Evolutionary conservation across 2,797 vertebrate genomes (phyloP).

Genomic region (Rallus crepitans): DNA sequence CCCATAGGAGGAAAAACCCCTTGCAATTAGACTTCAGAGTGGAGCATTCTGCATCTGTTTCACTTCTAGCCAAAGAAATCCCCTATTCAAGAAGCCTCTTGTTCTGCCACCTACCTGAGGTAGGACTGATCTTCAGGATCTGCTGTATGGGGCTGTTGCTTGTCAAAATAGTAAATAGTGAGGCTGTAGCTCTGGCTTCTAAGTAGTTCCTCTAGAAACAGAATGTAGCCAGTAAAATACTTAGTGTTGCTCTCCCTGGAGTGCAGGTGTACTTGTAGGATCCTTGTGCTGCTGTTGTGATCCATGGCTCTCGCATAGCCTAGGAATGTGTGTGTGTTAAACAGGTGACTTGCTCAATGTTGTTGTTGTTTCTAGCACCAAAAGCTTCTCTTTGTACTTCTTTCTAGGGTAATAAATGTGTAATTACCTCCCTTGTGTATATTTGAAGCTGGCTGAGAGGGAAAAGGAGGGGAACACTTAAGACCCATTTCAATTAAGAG

Average conservation of each 20-base stretch:
- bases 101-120: slow-evolving; percentile 52
- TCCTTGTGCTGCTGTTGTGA: slow-evolving; percentile 1
- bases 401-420: neutral
- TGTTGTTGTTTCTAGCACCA: neutral
- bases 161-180: slow-evolving; percentile 3
- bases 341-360: neutral
- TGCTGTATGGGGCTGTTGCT: neutral
- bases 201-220: slow-evolving; percentile 44
- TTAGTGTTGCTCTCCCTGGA: neutral
- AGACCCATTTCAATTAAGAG: neutral
- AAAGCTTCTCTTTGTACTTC: neutral
- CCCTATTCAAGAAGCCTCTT: slow-evolving; percentile 53
- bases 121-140: slow-evolving; percentile 29
- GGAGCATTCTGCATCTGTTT: slow-evolving; percentile 52
- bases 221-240: slow-evolving; percentile 17
- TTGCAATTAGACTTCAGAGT: slow-evolving; percentile 32
- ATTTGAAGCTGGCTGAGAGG: neutral
- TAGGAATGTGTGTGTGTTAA: neutral
- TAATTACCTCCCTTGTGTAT: neutral
- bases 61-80: slow-evolving; percentile 59
- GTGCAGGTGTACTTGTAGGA: neutral
- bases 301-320: neutral
- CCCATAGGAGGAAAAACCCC: neutral
- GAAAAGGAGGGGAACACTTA: neutral
- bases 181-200: slow-evolving; percentile 32